Conservation (phyloP, 2,797 vertebrate genomes). For the Crax fasciolata region DNA sequence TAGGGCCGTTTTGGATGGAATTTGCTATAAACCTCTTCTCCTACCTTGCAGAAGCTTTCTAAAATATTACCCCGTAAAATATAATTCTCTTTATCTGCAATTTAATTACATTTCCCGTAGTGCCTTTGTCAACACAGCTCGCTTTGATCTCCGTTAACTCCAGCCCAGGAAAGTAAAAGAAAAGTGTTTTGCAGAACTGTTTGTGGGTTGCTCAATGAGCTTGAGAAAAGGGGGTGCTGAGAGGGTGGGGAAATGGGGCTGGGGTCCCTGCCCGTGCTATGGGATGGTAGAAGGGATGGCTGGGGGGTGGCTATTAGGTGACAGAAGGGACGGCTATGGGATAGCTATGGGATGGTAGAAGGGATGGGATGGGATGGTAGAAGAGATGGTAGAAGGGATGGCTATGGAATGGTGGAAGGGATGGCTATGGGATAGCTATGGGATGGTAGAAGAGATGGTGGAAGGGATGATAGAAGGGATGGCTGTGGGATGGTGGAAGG, state of each 20-base stretch:
- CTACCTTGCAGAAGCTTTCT: constrained; percentile 69
- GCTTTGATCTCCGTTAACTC: constrained; percentile 58
- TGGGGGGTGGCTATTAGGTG: no score
- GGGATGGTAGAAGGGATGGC: no score
- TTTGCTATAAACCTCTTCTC: constrained; percentile 71
- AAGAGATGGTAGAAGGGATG: no score
- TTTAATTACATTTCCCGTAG: constrained; percentile 75
- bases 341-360: no score
- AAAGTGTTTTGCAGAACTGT: not conserved
- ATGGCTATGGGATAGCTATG: no score
- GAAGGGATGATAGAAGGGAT: no score
- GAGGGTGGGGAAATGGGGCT: not conserved
- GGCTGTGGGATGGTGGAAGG: no score
- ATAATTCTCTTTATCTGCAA: constrained; percentile 79
- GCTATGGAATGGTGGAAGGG: no score
- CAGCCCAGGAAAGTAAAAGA: not conserved
- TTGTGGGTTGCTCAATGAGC: not conserved
- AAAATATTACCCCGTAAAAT: constrained; percentile 76
- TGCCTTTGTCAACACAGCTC: constrained; percentile 54
- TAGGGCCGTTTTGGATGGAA: constrained; percentile 61
- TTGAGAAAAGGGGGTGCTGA: not conserved
- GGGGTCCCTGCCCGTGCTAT: not conserved
- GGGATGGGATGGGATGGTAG: no score
- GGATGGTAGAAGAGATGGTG: no score
- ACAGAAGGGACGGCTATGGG: no score